These are phyloP conservation scores for Drosophila neotestacea DNA, from an alignment of 2,888 invertebrate genomes.

Conservation along the genomic window DNA sequence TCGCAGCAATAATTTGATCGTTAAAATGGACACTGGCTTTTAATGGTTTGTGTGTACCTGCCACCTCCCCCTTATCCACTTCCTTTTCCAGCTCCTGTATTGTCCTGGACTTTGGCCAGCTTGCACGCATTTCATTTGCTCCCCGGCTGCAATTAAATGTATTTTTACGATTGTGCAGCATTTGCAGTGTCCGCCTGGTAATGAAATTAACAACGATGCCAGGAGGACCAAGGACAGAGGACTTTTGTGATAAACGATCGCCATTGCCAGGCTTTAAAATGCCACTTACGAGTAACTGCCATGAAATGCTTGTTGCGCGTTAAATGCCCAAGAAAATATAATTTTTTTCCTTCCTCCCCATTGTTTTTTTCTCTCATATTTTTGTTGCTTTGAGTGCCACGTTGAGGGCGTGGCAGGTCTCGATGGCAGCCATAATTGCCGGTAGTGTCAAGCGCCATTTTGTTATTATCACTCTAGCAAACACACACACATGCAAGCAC, in stretches of 20 bases:
- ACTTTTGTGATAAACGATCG: conserved; percentile 68
- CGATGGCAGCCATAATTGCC: conserved; percentile 62
- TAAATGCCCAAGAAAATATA: conserved; percentile 70
- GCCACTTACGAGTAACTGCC: conserved; percentile 77
- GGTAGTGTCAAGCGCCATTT: conserved; percentile 50
- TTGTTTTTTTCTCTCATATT: neutral
- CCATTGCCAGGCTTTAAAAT: conserved; percentile 69
- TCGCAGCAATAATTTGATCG: conserved; percentile 75
- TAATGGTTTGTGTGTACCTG: conserved; percentile 50
- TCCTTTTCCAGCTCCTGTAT: neutral
- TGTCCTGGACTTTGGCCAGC: conserved; percentile 25
- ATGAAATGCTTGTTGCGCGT: conserved; percentile 69
- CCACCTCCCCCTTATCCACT: neutral
- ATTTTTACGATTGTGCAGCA: conserved; percentile 78
- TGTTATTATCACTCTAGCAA: conserved; percentile 54
- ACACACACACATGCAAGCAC: conserved; percentile 10
- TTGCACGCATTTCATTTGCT: conserved; percentile 61
- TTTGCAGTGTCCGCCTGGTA: conserved; percentile 52
- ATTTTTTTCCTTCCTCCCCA: conserved; percentile 6
- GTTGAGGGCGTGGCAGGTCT: conserved; percentile 40
- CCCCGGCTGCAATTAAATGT: conserved; percentile 77
- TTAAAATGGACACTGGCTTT: conserved; percentile 73
- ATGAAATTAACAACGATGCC: conserved; percentile 40
- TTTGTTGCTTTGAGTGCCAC: conserved; percentile 23
- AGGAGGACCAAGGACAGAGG: conserved; percentile 5